These are phyloP conservation scores for Clostera curtula DNA, from an alignment of 2,888 invertebrate species.

Conservation along the genomic window DNA sequence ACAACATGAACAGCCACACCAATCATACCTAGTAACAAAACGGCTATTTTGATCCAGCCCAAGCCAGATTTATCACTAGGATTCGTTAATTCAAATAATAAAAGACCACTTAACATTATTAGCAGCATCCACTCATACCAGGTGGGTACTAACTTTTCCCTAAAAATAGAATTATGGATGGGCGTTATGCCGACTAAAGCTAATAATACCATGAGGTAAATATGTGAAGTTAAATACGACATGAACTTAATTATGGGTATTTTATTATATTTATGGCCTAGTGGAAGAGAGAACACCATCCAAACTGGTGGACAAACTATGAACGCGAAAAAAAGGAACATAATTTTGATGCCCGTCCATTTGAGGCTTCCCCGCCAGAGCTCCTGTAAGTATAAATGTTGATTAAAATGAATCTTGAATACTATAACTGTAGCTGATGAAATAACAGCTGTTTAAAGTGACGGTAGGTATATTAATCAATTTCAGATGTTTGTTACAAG, in stretches of 20 bases:
- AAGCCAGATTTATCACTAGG: constrained; percentile 98
- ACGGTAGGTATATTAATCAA: no score
- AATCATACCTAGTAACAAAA: constrained; percentile 89
- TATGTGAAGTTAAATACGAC: constrained; percentile 98
- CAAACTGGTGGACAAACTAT: constrained; percentile 97
- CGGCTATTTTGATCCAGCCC: constrained; percentile 94
- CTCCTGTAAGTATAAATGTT: constrained; percentile 78
- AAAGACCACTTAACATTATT: constrained; percentile 94
- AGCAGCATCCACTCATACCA: constrained; percentile 98
- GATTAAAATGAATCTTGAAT: no score
- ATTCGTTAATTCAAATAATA: constrained; percentile 97
- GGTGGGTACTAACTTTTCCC: constrained; percentile 87
- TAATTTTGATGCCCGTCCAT: constrained; percentile 97
- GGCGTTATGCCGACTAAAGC: constrained; percentile 93
- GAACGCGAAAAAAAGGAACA: constrained; percentile 93
- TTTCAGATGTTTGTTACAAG: no score
- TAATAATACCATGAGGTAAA: constrained; percentile 96
- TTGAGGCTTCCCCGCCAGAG: constrained; percentile 98
- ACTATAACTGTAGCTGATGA: no score
- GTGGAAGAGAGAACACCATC: constrained; percentile 95
- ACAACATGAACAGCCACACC: constrained; percentile 93
- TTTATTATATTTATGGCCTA: constrained; percentile 96
- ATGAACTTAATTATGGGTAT: constrained; percentile 99
- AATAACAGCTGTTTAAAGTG: no score
- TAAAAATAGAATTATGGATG: constrained; percentile 85